Percentiles rank a stretch among this genome's conserved stretches.
Evolutionary conservation across 2,113 vertebrate genomes (phyloP).

Genomic region (Brienomyrus longianalis): DNA sequence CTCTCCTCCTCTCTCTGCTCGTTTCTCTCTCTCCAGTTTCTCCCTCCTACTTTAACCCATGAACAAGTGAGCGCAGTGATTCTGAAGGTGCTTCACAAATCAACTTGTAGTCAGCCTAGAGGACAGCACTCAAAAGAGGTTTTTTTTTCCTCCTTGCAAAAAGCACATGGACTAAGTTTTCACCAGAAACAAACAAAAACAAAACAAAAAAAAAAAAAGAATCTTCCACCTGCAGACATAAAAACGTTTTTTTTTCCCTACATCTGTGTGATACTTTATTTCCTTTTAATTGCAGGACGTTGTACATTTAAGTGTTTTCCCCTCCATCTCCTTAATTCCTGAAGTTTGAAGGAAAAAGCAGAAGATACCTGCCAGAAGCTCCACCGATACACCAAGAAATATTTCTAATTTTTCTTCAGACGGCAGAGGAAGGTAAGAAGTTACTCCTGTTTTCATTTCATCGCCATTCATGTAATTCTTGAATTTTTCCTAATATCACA

Average conservation of each 20-base stretch:
- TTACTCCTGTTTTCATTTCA: constrained; percentile 22
- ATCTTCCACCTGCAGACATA: constrained; percentile 38
- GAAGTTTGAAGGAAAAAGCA: constrained; percentile 57
- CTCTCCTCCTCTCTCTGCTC: constrained; percentile 37
- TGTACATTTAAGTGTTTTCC: constrained; percentile 24
- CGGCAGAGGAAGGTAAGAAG: constrained; percentile 54
- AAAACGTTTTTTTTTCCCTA: constrained; percentile 31
- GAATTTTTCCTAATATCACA: constrained; percentile 45
- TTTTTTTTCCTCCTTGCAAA: constrained; percentile 32
- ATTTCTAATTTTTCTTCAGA: constrained; percentile 17
- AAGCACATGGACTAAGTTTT: constrained; percentile 57
- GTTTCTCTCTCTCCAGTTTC: constrained; percentile 34
- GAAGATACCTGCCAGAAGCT: constrained; percentile 51
- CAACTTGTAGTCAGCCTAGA: constrained; percentile 51
- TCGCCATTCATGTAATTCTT: constrained; percentile 38
- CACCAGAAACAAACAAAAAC: constrained; percentile 40
- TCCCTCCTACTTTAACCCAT: constrained; percentile 65
- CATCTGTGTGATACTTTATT: constrained; percentile 48
- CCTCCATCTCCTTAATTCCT: constrained; percentile 44
- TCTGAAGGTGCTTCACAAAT: constrained; percentile 67
- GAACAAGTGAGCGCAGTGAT: constrained; percentile 54
- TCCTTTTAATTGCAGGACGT: constrained; percentile 34
- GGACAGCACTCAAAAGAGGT: constrained; percentile 52
- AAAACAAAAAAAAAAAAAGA: constrained; percentile 26
- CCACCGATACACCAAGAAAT: constrained; percentile 27